Evolutionary conservation across 1,140 invertebrate species (phyloP), one percentile per base, ranked within the genome.

Genomic region (Drosophila equinoxialis): DNA sequence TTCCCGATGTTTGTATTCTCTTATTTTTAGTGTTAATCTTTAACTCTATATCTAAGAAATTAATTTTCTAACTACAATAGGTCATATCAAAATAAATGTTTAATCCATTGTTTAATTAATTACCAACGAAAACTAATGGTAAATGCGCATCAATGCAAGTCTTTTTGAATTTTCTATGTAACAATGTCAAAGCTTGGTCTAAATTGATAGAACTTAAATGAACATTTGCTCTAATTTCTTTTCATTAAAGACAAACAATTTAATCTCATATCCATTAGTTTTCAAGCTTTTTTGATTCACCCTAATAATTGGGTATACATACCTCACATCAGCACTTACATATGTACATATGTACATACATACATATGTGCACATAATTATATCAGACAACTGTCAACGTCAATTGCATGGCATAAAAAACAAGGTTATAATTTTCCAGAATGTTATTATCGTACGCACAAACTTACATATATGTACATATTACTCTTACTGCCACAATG

Each of bases 301-400:
- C 45, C 45, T 51, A 51, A 51, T 51, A 20, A 39, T 11, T 30
- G 11, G 6, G 39, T 33, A 30, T 30, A 37, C 7, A 6, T 20
- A n/a, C n/a, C n/a, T n/a, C n/a, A 23, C 20, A 23, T 23, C 20
- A 2, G 20, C 1, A 23, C 20, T 23, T 23, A 23, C 6, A 8
- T 17, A 14, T 17, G 35, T 39, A 7, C 30, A 39, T 55, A n/a
- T n/a, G n/a, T n/a, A 14, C 7, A 23, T 13, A 35, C 17, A 62
- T 30, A 14, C 30, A 55, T 33, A 69, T 41, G 26, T 70, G 45
- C 37, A 37, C 57, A 65, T 66, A 66, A 57, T 57, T 66, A 66
- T 45, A 66, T 51, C 45, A 51, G 17, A 51, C 45, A 51, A 51
- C 17, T 23, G 45, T 48, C 45, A 48, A 48, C 45, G 14, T 48